Percentiles rank a stretch among this genome's conserved stretches.
Evolutionary conservation across 2,797 vertebrate species (phyloP).

Genomic region (Erethizon dorsatum): DNA sequence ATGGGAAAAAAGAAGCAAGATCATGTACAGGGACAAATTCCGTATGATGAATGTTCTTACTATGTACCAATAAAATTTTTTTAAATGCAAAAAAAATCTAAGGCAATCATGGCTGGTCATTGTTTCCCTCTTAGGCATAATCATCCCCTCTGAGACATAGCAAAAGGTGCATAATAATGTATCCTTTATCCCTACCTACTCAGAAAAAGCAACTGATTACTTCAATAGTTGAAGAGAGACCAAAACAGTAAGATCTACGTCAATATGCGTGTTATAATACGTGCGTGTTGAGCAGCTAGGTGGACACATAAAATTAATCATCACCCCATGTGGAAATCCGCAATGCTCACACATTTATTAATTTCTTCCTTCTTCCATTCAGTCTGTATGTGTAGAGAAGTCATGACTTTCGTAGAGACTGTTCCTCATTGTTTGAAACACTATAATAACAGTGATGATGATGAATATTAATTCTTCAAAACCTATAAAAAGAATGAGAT

Average conservation of each 20-base stretch:
- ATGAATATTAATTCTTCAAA: constrained; percentile 2
- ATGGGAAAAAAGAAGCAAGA: not conserved
- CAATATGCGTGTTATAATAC: not conserved
- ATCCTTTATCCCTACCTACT: not conserved
- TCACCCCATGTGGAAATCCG: not conserved
- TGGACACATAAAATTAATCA: not conserved
- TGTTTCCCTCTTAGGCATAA: not conserved
- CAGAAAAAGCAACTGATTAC: not conserved
- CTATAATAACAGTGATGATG: not conserved
- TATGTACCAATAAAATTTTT: not conserved
- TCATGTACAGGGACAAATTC: not conserved
- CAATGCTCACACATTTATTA: not conserved
- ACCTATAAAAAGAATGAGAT: not conserved
- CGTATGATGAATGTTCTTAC: not conserved
- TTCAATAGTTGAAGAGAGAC: not conserved
- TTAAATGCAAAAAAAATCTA: not conserved
- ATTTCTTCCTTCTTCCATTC: not conserved
- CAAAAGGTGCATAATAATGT: not conserved
- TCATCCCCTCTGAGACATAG: not conserved
- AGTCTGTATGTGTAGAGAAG: not conserved
- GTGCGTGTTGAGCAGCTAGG: not conserved
- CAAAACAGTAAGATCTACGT: not conserved
- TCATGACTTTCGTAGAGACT: not conserved
- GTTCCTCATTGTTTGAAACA: constrained; percentile 12
- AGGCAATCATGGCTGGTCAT: not conserved